phyloP scores from a whole-genome alignment of 2,888 invertebrate species.

The Diabrotica balteata region DNA sequence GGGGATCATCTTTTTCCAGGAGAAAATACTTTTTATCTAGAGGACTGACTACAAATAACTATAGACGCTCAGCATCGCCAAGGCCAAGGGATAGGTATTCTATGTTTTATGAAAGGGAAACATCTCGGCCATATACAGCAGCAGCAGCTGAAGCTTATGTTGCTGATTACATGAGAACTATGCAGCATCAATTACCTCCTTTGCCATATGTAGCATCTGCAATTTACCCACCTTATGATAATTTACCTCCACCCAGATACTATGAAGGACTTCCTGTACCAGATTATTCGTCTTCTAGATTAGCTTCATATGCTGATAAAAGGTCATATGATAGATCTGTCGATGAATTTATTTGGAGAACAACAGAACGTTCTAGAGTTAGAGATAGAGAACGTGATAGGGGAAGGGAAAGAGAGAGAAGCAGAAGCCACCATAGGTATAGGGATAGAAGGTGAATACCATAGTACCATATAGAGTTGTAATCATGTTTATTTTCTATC shows the following conservation, averaged over 20 bases:
- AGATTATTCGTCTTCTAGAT: conserved; percentile 72
- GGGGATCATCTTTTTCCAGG: conserved; percentile 64
- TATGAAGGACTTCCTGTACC: conserved; percentile 81
- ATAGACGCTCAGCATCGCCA: conserved; percentile 68
- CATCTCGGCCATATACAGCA: conserved; percentile 59
- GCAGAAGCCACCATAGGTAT: conserved; percentile 58
- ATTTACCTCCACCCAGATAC: conserved; percentile 71
- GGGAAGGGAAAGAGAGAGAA: conserved; percentile 52
- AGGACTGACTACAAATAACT: conserved; percentile 65
- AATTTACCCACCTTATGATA: conserved; percentile 49
- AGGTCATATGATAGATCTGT: conserved; percentile 87
- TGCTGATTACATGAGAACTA: conserved; percentile 87
- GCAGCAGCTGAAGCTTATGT: conserved; percentile 86
- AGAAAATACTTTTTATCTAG: conserved; percentile 73
- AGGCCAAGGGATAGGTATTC: conserved; percentile 65
- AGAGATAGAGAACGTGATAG: conserved; percentile 43
- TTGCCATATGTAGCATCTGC: conserved; percentile 82
- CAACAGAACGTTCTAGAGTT: conserved; percentile 59
- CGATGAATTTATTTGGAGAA: conserved; percentile 86
- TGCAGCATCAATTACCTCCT: conserved; percentile 86
- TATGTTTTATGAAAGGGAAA: conserved; percentile 69
- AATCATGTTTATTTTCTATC: neutral
- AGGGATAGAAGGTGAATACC: conserved; percentile 60
- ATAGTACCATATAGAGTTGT: neutral
- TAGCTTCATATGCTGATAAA: conserved; percentile 64